Conservation (phyloP, 2,888 invertebrate species). For the Pristionchus japonicus region DNA sequence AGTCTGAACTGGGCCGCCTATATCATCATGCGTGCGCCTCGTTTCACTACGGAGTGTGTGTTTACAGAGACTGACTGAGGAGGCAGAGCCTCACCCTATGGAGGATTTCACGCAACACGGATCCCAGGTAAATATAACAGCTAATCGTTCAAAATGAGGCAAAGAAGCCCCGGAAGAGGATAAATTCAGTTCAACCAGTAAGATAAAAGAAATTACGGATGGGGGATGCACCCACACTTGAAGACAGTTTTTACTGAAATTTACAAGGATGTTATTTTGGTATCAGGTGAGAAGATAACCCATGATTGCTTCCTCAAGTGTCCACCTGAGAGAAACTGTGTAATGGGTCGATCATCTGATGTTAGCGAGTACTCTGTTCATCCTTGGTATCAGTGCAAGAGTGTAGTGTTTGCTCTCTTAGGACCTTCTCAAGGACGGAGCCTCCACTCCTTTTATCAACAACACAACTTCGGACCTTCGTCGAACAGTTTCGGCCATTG, state of each 20-base stretch:
- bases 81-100: slow-evolving; percentile 56
- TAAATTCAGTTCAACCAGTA: neutral
- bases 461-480: slow-evolving; percentile 47
- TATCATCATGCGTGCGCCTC: slow-evolving; percentile 2
- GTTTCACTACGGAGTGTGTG: neutral
- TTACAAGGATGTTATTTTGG: too few species aligned
- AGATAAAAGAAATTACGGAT: neutral
- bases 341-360: slow-evolving; percentile 1
- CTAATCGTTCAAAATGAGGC: neutral
- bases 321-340: too few species aligned
- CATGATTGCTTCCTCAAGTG: too few species aligned
- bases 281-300: neutral
- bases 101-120: slow-evolving; percentile 54
- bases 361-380: neutral
- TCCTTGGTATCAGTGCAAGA: neutral
- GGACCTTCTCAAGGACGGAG: slow-evolving; percentile 40
- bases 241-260: too few species aligned
- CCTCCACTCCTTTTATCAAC: neutral
- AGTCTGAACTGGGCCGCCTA: neutral
- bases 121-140: slow-evolving; percentile 33
- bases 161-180: neutral
- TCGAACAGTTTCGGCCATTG: slow-evolving; percentile 64
- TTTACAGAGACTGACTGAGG: slow-evolving; percentile 59
- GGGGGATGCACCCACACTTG: too few species aligned
- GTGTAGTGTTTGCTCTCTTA: neutral